These are phyloP conservation scores for Frankliniella fusca DNA, from an alignment of 2,888 invertebrate species.

Conservation along the genomic window DNA sequence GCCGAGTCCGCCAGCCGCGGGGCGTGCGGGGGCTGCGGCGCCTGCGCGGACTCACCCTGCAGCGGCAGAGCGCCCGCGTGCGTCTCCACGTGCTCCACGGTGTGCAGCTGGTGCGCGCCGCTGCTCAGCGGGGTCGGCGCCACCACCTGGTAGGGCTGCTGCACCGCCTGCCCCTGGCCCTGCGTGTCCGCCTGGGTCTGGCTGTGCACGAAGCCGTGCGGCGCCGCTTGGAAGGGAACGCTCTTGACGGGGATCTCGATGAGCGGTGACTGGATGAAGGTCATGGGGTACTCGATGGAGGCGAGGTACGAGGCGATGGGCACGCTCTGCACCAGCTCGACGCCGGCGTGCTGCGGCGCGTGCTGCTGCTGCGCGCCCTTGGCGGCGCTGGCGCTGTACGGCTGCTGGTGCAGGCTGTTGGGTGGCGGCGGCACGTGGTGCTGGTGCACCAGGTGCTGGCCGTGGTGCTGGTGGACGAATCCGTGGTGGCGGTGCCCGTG, in stretches of 20 bases:
- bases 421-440: conserved; percentile 14
- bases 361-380: not conserved
- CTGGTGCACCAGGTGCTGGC: not conserved
- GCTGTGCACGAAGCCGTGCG: conserved; percentile 36
- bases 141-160: conserved; percentile 16
- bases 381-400: conserved; percentile 4
- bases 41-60: not conserved
- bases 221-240: conserved; percentile 38
- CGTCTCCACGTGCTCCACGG: not conserved
- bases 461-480: not conserved
- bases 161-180: not conserved
- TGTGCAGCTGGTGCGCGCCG: not conserved
- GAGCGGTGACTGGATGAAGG: conserved; percentile 65
- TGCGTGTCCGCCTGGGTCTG: not conserved
- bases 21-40: not conserved
- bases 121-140: conserved; percentile 1
- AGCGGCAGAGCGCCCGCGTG: not conserved
- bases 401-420: not conserved
- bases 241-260: conserved; percentile 54
- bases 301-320: conserved; percentile 65
- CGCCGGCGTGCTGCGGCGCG: conserved; percentile 42
- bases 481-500: not conserved
- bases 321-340: conserved; percentile 61
- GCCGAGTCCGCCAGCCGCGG: conserved; percentile 1
- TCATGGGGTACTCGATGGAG: conserved; percentile 67